These are phyloP conservation scores for Ciconia stormi DNA, from an alignment of 2,113 vertebrate species.

Conservation along the genomic window DNA sequence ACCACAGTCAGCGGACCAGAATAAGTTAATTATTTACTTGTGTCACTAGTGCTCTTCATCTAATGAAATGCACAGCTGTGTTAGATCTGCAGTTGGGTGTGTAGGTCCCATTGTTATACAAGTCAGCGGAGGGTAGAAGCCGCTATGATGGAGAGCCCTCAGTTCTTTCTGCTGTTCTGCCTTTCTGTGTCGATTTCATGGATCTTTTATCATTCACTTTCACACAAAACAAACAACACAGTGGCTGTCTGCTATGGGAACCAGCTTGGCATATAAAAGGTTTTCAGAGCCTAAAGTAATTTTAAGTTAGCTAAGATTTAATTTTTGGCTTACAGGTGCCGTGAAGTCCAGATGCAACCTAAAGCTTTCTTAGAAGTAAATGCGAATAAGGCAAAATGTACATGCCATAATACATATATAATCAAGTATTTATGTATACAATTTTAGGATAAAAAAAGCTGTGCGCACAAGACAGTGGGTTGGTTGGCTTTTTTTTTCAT, in stretches of 20 bases:
- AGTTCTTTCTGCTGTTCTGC: slow-evolving; percentile 93
- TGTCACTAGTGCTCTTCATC: slow-evolving; percentile 86
- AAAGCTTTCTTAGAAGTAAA: slow-evolving; percentile 25
- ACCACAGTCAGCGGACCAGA: slow-evolving; percentile 94
- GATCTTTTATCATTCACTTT: slow-evolving; percentile 99
- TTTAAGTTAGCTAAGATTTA: slow-evolving; percentile 81
- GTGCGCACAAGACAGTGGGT: neutral
- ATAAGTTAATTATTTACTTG: slow-evolving; percentile 99
- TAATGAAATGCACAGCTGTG: slow-evolving; percentile 94
- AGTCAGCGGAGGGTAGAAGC: slow-evolving; percentile 91
- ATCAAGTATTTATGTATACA: neutral
- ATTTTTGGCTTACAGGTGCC: slow-evolving; percentile 81
- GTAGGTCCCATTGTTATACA: slow-evolving; percentile 87
- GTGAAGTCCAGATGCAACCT: slow-evolving; percentile 32
- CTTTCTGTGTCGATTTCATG: slow-evolving; percentile 99
- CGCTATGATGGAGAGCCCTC: slow-evolving; percentile 93
- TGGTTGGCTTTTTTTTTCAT: neutral
- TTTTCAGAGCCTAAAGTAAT: slow-evolving; percentile 79
- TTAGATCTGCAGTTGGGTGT: slow-evolving; percentile 88
- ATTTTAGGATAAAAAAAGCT: neutral
- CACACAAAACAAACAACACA: slow-evolving; percentile 99
- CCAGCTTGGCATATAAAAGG: slow-evolving; percentile 83
- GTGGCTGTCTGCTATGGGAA: slow-evolving; percentile 93
- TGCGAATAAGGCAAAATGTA: neutral
- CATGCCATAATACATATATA: neutral